Percentiles rank a stretch among this genome's conserved stretches.
Evolutionary conservation across 2,797 vertebrate species (phyloP).

Genomic region (Pterois miles): DNA sequence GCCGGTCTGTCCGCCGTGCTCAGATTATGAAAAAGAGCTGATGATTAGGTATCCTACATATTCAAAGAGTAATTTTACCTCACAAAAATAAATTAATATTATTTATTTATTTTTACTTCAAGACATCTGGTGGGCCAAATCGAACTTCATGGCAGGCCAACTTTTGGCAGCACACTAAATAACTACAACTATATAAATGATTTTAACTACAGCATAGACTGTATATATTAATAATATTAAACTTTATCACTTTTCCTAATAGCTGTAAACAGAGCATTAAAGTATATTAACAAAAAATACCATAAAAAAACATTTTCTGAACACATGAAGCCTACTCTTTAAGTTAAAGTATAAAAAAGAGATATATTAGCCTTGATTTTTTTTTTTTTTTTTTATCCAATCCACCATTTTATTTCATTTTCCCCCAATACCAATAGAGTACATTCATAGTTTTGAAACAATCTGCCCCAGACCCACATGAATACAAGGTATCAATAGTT

Average conservation of each 20-base stretch:
- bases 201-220: not conserved
- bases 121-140: too few species aligned
- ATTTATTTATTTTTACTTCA: too few species aligned
- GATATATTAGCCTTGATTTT: not conserved
- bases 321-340: not conserved
- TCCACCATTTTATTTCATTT: slow-evolving; percentile 76
- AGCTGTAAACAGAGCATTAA: not conserved
- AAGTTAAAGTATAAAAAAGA: not conserved
- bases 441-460: slow-evolving; percentile 70
- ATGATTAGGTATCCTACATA: too few species aligned
- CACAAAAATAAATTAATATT: fast-evolving
- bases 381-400: too few species aligned
- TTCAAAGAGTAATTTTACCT: too few species aligned
- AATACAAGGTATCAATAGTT: slow-evolving; percentile 60
- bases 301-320: not conserved
- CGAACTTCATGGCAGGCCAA: too few species aligned
- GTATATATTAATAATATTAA: not conserved
- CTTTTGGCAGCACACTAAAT: not conserved
- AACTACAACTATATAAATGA: not conserved
- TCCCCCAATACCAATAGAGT: slow-evolving; percentile 62
- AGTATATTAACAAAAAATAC: not conserved
- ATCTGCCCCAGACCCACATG: slow-evolving; percentile 55
- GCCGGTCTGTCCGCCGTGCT: fast-evolving
- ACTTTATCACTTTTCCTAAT: not conserved
- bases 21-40: too few species aligned